These are phyloP conservation scores for Neria commutata DNA, from an alignment of 2,888 invertebrate species.

Conservation along the genomic window DNA sequence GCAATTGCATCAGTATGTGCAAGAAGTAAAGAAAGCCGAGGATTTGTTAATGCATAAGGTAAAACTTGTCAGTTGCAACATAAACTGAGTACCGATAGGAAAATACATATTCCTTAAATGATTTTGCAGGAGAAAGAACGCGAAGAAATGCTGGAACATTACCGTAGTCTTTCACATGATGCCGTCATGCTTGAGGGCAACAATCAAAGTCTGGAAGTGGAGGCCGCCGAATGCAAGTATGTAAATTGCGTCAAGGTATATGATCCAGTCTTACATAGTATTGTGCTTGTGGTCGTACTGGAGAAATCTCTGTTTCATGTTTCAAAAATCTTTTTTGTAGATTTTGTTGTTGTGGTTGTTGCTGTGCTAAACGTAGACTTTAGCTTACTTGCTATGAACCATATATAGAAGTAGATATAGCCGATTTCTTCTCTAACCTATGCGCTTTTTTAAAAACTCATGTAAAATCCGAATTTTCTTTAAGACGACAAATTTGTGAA, in stretches of 20 bases:
- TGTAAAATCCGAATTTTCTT: not conserved
- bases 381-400: not conserved
- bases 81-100: not conserved
- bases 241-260: slow-evolving; percentile 35
- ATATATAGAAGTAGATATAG: not conserved
- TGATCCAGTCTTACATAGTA: too few relatives aligned
- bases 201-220: slow-evolving; percentile 79
- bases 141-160: slow-evolving; percentile 80
- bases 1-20: slow-evolving; percentile 81
- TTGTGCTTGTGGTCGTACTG: too few relatives aligned
- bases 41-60: slow-evolving; percentile 75
- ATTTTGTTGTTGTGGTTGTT: slow-evolving; percentile 22
- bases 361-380: slow-evolving; percentile 13
- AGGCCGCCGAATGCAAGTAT: slow-evolving; percentile 73
- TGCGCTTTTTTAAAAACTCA: not conserved
- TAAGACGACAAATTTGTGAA: slow-evolving; percentile 63
- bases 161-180: slow-evolving; percentile 77
- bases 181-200: slow-evolving; percentile 78
- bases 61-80: not conserved
- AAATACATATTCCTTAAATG: slow-evolving; percentile 19
- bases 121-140: slow-evolving; percentile 74
- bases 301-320: too few relatives aligned
- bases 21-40: slow-evolving; percentile 79
- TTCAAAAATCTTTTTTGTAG: too few relatives aligned
- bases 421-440: not conserved